Base-by-base conservation (phyloP, 2,113 vertebrate species). In the Hemibagrus wyckioides region DNA sequence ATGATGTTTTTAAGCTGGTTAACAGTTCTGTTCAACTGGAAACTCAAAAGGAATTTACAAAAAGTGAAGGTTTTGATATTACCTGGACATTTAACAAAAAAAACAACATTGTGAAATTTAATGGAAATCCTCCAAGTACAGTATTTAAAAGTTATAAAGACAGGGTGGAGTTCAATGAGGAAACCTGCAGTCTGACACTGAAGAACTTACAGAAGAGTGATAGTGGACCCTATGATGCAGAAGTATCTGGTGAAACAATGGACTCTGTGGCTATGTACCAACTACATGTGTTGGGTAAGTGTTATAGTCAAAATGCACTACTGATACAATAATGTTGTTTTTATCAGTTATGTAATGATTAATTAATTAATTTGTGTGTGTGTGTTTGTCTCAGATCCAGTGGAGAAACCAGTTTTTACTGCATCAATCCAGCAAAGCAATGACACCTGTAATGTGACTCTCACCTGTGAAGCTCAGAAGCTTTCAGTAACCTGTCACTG, bases 231-330 rank as follows among this genome's bases (percentile, higher is more conserved):
- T 90, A 90, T 57, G 36, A 5, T 56, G 85, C 88, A 48, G 15
- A 5, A 63, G 4, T 23, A 23, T n/a, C 0, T 23, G 15, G 23
- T 30, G 4, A 39, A 4, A 0, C 10, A 2, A 1, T 30, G 4
- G 10, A 0, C 30, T 21, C 1, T 52, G 44, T 84, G 56, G 41
- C 80, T 41, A n/a, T 21, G 19, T 75, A 85, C 67, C 57, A 13
- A 0, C 23, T 90, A 14, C 56, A 39, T 61, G 87, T 90, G 13
- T 69, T 85, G 30, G 89, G 87, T 90, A 30, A 88, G 83, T 86
- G 39, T 80, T 44, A 54, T 6, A 39, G 41, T 6, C 3, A 33
- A 79, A 52, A 54, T 76, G 2, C 19, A 73, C 8, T 23, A 30
- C 15, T 85, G 23, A 17, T 50, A n/a, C 36, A 77, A 77, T 63